Base-by-base conservation (phyloP, 2,888 invertebrate species). In the Molanna angustata region DNA sequence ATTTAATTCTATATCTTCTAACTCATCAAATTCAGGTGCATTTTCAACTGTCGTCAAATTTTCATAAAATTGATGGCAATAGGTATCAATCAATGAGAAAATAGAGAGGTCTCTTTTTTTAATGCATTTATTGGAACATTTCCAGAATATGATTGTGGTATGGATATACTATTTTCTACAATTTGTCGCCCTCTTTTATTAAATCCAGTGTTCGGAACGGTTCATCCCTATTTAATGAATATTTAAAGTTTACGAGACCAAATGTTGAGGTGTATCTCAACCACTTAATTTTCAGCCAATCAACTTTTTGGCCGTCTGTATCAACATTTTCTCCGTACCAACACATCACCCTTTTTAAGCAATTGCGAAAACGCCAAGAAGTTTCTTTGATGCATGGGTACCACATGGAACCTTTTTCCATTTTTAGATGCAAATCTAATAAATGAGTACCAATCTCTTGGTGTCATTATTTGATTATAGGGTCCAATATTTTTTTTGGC, bases 371-470 rank as follows among this genome's bases (percentile, higher is more conserved):
- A 35, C 13, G 35, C 35, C 4, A 35, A 35, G 4, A 35, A 35
- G 35, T 35, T 14, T 4, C 14, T 14, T 35, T 14, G 9, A 11
- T 11, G 9, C 35, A 35, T 35, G 9, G 35, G 35, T 13, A 11
- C 9, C 4, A 9, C 35, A 9, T 35, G 35, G 4, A 35, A 35
- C 14, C 9, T 4, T 35, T 35, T 35, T 13, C 35, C 35, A 4
- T 35, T 35, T 11, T 14, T 14, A 11, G 35, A 35, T 4, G 14
- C 13, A 11, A 35, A 13, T n/a, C 35, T 35, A 4, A 35, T 14
- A n/a, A 35, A 35, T 13, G 35, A 35, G 14, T 35, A 35, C 35
- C 35, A 35, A 35, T 35, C 35, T 14, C 35, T 35, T 35, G 35
- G 35, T 35, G 14, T 13, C 35, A 35, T 35, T 4, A 35, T 35